Evolutionary conservation across 2,113 vertebrate genomes (phyloP).

Genomic region (Garra rufa): DNA sequence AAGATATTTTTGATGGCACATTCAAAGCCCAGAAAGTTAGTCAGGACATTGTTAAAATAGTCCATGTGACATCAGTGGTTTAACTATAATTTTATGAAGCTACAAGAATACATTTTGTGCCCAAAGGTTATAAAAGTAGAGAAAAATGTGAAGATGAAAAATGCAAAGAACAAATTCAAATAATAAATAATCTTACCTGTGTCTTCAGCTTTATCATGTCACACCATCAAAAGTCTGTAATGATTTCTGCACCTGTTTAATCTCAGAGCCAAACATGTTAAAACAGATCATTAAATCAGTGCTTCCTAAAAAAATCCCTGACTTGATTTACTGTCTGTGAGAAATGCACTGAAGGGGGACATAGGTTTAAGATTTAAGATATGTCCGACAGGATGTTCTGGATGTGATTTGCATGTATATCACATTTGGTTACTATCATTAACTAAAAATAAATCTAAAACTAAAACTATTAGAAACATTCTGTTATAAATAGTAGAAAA

Average conservation of each 20-base stretch:
- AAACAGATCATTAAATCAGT: conserved; percentile 14
- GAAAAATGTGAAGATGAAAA: not conserved
- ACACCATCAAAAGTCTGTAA: not conserved
- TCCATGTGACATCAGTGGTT: no score
- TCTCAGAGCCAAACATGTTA: conserved; percentile 13
- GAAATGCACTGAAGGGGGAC: not conserved
- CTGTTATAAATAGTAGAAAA: no score
- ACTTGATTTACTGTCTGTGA: not conserved
- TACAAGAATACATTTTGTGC: no score
- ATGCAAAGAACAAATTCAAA: not conserved
- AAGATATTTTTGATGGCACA: no score
- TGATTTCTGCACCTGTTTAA: not conserved
- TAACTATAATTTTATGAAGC: no score
- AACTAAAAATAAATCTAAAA: no score
- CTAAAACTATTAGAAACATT: no score
- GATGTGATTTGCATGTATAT: not conserved
- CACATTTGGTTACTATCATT: not conserved
- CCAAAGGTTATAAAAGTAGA: no score
- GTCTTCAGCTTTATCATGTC: not conserved
- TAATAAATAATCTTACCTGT: not conserved
- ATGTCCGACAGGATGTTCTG: not conserved
- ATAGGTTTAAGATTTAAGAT: not conserved
- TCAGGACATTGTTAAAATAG: no score
- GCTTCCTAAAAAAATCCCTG: not conserved
- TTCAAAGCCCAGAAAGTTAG: no score